phyloP scores from a whole-genome alignment of 1,140 invertebrate genomes.

The Acromyrmex echinatior region DNA sequence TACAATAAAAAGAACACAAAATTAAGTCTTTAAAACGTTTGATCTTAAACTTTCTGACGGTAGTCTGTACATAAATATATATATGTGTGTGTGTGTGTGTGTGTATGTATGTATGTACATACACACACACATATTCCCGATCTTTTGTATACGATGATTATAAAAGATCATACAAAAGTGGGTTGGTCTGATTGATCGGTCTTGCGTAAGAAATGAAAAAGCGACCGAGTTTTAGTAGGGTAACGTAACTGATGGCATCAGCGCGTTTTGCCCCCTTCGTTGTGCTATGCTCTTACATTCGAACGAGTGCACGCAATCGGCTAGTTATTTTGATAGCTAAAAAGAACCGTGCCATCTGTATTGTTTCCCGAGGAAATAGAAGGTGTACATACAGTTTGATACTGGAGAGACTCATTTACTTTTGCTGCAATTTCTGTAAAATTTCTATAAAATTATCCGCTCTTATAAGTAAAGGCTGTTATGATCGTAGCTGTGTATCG shows the following conservation, averaged over 20 bases:
- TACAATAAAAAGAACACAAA: no score
- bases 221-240: conserved; percentile 45
- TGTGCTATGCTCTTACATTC: conserved; percentile 44
- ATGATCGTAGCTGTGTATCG: no score
- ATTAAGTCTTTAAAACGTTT: no score
- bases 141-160: conserved; percentile 2
- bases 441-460: conserved; percentile 20
- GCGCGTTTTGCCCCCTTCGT: conserved; percentile 31
- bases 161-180: not conserved
- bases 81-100: not conserved
- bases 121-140: conserved; percentile 15
- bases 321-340: conserved; percentile 75
- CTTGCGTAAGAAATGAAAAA: conserved; percentile 59
- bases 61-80: no score
- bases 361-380: conserved; percentile 63
- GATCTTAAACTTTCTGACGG: no score
- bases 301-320: conserved; percentile 71
- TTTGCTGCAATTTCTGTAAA: not conserved
- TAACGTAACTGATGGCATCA: conserved; percentile 49
- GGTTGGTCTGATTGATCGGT: conserved; percentile 31
- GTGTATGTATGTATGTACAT: not conserved
- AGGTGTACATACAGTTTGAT: conserved; percentile 36
- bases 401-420: not conserved
- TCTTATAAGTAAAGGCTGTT: not conserved
- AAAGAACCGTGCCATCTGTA: conserved; percentile 65